A percentile compares a stretch with the other conserved stretches of the same genome.
Conservation (phyloP, 2,797 vertebrate species). For the Pangasius macronema region DNA sequence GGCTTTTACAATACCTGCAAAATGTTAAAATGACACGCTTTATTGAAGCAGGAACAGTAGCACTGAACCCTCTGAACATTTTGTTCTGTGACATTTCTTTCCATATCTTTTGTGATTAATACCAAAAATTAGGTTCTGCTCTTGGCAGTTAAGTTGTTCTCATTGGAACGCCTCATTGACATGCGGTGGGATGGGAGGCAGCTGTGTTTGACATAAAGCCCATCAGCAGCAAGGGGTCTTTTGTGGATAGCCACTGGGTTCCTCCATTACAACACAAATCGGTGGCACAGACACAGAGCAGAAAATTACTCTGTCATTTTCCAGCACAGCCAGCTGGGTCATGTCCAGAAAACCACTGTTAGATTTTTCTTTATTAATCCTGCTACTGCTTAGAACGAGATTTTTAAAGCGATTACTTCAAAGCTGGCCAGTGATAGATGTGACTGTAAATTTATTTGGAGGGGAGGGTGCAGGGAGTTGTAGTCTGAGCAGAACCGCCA, state of each 20-base stretch:
- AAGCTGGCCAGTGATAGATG: slow-evolving; percentile 20
- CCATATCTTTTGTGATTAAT: slow-evolving; percentile 7
- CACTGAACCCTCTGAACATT: slow-evolving; percentile 5
- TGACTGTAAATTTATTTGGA: slow-evolving; percentile 17
- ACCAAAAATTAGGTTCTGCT: background rate
- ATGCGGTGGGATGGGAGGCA: slow-evolving; percentile 10
- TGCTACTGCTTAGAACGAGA: slow-evolving; percentile 22
- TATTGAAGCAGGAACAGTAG: background rate
- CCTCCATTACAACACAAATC: slow-evolving; percentile 30
- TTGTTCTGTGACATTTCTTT: slow-evolving; percentile 2
- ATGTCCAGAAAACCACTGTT: slow-evolving; percentile 20
- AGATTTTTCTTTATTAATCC: slow-evolving; percentile 38
- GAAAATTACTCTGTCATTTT: slow-evolving; percentile 42
- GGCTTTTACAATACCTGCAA: background rate
- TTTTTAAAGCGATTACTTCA: slow-evolving; percentile 32
- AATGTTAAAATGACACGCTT: background rate
- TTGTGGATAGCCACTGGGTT: slow-evolving; percentile 3
- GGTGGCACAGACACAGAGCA: slow-evolving; percentile 23
- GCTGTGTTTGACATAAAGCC: slow-evolving; percentile 48
- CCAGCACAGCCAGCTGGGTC: slow-evolving; percentile 29
- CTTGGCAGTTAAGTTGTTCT: slow-evolving; percentile 5
- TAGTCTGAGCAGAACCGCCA: slow-evolving; percentile 8
- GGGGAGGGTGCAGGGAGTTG: background rate
- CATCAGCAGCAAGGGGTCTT: slow-evolving; percentile 33
- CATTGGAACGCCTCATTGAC: background rate